phyloP scores from a whole-genome alignment of 2,113 vertebrate genomes.

The Rhynchomys soricoides region DNA sequence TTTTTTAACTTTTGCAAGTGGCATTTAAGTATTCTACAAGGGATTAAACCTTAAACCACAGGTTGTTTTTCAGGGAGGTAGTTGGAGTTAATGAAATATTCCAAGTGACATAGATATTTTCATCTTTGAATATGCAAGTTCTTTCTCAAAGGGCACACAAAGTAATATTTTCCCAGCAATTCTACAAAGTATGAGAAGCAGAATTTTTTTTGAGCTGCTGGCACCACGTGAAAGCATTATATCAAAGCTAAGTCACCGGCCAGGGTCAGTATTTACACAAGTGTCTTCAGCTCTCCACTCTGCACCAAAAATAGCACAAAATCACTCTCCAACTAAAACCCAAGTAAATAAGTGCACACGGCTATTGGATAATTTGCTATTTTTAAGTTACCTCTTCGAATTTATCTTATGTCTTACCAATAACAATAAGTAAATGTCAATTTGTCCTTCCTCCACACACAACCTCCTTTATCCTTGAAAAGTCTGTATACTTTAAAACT shows the following conservation, averaged over 20 bases:
- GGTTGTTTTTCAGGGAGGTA: slow-evolving; percentile 69
- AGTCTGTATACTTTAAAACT: neutral
- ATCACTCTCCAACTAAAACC: slow-evolving; percentile 24
- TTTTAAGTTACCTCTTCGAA: slow-evolving; percentile 29
- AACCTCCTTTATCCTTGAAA: no score
- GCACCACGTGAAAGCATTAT: neutral
- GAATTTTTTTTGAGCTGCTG: slow-evolving; percentile 40
- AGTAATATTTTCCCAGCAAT: slow-evolving; percentile 54
- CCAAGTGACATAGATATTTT: slow-evolving; percentile 68
- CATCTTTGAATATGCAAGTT: slow-evolving; percentile 70
- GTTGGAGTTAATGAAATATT: slow-evolving; percentile 79
- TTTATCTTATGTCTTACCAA: neutral
- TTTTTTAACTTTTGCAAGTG: slow-evolving; percentile 30
- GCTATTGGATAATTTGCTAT: slow-evolving; percentile 45
- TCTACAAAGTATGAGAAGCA: slow-evolving; percentile 46
- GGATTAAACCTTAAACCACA: slow-evolving; percentile 74
- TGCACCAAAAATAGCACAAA: slow-evolving; percentile 58
- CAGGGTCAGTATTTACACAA: slow-evolving; percentile 46
- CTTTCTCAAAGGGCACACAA: slow-evolving; percentile 62
- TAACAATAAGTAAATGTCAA: neutral
- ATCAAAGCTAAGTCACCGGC: slow-evolving; percentile 59
- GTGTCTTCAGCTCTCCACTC: slow-evolving; percentile 41
- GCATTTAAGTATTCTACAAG: slow-evolving; percentile 73
- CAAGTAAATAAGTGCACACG: neutral
- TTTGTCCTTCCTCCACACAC: no score